These are phyloP conservation scores for Megalops cyprinoides DNA, from an alignment of 2,797 vertebrate species.

Conservation along the genomic window DNA sequence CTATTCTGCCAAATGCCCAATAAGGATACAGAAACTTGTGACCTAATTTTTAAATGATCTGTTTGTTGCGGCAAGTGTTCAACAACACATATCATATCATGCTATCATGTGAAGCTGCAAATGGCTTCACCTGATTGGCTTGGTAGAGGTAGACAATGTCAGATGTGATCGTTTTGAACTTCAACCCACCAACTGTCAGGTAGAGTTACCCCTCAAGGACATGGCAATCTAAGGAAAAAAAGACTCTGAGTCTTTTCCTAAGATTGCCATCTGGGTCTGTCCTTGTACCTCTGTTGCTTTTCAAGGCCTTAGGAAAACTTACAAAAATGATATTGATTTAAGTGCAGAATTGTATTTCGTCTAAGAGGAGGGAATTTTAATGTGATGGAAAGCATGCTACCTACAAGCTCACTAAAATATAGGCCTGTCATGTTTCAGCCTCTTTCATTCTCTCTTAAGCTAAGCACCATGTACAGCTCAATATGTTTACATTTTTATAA, in stretches of 20 bases:
- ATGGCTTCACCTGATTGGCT: neutral
- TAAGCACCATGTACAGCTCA: neutral
- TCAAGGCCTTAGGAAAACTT: neutral
- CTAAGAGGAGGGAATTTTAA: neutral
- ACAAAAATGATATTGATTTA: constrained; percentile 18
- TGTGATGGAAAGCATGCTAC: neutral
- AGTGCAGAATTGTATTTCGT: neutral
- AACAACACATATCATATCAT: neutral
- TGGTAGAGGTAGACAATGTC: neutral
- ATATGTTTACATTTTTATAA: neutral
- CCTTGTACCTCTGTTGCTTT: constrained; percentile 13
- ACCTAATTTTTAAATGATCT: too few species aligned
- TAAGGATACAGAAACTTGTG: neutral
- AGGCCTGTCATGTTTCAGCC: neutral
- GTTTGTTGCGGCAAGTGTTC: too few species aligned
- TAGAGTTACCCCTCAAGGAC: neutral
- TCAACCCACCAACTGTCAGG: constrained; percentile 7
- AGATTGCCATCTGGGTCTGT: neutral
- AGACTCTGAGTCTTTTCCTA: too few species aligned
- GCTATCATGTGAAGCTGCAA: neutral
- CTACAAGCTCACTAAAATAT: neutral
- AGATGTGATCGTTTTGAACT: constrained; percentile 10
- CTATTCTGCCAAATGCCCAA: constrained; percentile 17
- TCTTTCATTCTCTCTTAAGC: neutral
- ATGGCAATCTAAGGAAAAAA: neutral